Percentiles rank a stretch among this genome's conserved stretches.
These are phyloP conservation scores for Eira barbara DNA, from an alignment of 2,113 vertebrate species.

Conservation along the genomic window DNA sequence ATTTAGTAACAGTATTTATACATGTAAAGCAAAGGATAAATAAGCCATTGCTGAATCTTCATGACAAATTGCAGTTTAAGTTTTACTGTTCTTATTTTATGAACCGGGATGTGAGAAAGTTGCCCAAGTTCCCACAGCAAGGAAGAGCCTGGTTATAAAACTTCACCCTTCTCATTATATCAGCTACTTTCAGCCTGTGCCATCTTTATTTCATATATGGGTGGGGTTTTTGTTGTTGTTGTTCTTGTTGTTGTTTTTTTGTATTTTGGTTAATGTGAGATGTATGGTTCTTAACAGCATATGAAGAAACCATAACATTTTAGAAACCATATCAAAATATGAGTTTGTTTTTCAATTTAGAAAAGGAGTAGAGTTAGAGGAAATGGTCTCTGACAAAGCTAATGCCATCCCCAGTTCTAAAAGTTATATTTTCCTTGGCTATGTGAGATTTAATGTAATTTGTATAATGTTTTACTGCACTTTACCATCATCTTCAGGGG, in stretches of 20 bases:
- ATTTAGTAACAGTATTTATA: background rate
- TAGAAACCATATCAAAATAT: conserved; percentile 13
- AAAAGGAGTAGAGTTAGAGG: background rate
- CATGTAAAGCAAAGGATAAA: background rate
- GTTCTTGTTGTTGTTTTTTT: too few relatives aligned
- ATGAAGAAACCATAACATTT: background rate
- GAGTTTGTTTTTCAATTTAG: conserved; percentile 26
- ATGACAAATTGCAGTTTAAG: background rate
- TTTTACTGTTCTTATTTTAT: background rate
- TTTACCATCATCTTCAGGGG: background rate
- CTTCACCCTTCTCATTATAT: background rate
- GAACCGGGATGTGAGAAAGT: background rate
- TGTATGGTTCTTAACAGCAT: background rate
- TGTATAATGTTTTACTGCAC: background rate
- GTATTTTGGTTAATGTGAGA: background rate
- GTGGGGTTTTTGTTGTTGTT: too few relatives aligned
- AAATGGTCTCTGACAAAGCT: background rate
- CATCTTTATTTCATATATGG: background rate
- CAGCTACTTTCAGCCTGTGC: background rate
- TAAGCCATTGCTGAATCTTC: background rate
- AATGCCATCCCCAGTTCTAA: background rate
- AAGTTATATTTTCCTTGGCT: background rate
- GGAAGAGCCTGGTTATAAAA: background rate
- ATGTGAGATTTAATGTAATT: background rate
- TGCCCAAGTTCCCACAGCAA: background rate